A percentile compares a stretch with the other conserved stretches of the same genome.
These are phyloP conservation scores for Silurus aristotelis DNA, from an alignment of 2,797 vertebrate species.

Conservation along the genomic window DNA sequence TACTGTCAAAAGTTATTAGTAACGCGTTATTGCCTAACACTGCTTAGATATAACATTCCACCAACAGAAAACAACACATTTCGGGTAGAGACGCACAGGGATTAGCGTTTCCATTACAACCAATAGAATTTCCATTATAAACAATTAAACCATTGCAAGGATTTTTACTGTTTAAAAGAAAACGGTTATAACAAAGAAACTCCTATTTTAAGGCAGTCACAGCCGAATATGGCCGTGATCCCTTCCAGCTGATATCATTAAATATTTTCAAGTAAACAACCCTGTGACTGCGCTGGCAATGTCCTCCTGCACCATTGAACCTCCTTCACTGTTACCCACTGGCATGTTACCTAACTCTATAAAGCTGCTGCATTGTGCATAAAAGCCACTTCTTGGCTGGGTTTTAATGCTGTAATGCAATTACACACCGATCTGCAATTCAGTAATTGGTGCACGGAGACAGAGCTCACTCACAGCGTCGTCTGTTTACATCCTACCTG, in stretches of 20 bases:
- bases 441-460: slow-evolving; percentile 16
- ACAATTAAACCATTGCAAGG: no score
- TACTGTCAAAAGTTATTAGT: no score
- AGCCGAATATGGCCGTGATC: background rate
- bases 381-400: background rate
- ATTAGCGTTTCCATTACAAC: no score
- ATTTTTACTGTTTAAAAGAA: no score
- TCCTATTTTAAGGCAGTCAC: background rate
- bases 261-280: background rate
- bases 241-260: no score
- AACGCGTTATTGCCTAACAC: no score
- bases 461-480: slow-evolving; percentile 7
- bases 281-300: background rate
- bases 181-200: background rate
- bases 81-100: no score
- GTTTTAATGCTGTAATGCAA: background rate
- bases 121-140: no score
- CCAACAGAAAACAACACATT: no score
- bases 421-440: background rate
- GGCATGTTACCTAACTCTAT: background rate
- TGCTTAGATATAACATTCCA: no score
- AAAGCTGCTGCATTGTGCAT: background rate
- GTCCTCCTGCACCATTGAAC: background rate
- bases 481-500: slow-evolving; percentile 34
- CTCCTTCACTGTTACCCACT: background rate